Base-by-base conservation (phyloP, 2,888 invertebrate species). In the Lasius platythorax region DNA sequence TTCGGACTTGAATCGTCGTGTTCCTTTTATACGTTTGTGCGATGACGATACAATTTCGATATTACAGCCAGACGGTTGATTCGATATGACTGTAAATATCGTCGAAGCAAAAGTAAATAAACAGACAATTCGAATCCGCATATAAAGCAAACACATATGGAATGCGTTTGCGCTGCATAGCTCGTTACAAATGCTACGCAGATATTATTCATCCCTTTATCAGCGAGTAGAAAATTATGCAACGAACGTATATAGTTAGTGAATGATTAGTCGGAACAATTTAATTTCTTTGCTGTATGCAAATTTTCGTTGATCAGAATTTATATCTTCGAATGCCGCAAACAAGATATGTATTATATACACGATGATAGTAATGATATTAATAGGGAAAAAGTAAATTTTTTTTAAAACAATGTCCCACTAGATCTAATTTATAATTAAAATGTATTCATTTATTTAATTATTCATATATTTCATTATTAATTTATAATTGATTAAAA, bases 201-300 rank as follows among this genome's bases (percentile, higher is more conserved):
- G 78, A 58, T 28, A 78, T 78, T 70, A 70, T 70, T 43, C 78
- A 72, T 79, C 33, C n/a, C 37, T 81, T 73, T 81, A 46, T 81
- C 61, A 58, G 61, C 33, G 33, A n/a, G 68, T 40, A 67, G 53
- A 67, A 76, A 72, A 79, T 79, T 72, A 72, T 58, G 30, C 46
- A n/a, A 30, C 40, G n/a, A 43, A 43, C 46, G 28, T 12, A 12
- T 11, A 37, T 30, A 37, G 28, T 68, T 56, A 56, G n/a, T 28
- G 40, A 70, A 12, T n/a, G 56, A 68, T 78, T 68, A 56, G 56
- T 56, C 40, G 23, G 11, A 5, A 78, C 23, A 63, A 63, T 12
- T 11, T 63, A 33, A 72, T 81, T 73, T 63, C 58, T 61, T 81
- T 37, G 23, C 12, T 1, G 18, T 33, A 37, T 11, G 12, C 3